Evolutionary conservation across 1,140 invertebrate genomes (phyloP), one percentile per base, ranked within the genome.

Genomic region (Drosophila ohnishii): DNA sequence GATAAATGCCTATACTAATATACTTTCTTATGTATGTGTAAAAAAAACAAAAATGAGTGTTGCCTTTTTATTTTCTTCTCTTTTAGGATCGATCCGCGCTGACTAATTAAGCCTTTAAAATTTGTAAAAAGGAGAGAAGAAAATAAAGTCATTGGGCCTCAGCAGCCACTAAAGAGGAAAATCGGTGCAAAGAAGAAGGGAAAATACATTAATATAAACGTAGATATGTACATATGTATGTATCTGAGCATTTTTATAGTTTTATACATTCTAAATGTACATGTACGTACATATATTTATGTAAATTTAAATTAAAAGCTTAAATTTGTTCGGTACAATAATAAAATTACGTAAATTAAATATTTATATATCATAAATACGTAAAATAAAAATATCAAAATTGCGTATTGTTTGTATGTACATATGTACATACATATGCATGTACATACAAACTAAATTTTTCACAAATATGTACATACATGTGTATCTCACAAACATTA

Each of bases 81-180:
- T 58, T 64, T 66, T 72, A 53, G 58, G 58, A 53, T 82, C 55
- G 65, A 87, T 76, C 50, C 66, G 65, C 75, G 65, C 75, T 76
- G 78, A 82, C 82, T 86, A 86, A 86, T 86, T 86, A 86, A 86
- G 82, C 83, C 83, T 67, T 86, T 79, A 78, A 79, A 82, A 87
- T 78, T 75, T 65, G 47, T 50, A 57, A 42, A 44, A 25, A 69
- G 39, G 34, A 58, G 35, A 56, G 61, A 60, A 35, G 65, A 78
- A 82, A 86, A 86, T 87, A 62, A 82, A 86, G 83, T 86, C 78
- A 86, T 85, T 85, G 80, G 60, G 76, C 45, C 50, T 62, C 34
- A 28, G 59, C 55, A 45, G 30, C 34, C 39, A 39, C 30, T 78
- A 61, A 55, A 57, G 37, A 40, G 55, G 39, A 39, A 50, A 53